These are phyloP conservation scores for Panthera tigris DNA, from an alignment of 2,113 vertebrate species.

Conservation along the genomic window DNA sequence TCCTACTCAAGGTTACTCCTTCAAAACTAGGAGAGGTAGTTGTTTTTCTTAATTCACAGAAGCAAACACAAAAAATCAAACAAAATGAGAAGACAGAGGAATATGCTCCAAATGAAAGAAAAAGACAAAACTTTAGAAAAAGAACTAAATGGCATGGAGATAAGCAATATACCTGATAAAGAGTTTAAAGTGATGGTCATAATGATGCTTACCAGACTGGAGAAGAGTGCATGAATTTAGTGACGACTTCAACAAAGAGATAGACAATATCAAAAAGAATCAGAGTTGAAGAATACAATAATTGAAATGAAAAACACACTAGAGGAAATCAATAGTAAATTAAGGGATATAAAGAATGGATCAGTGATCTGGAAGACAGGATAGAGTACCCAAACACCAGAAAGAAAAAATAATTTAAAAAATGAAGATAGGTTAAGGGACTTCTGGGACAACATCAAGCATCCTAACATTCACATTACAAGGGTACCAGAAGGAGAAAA, in stretches of 20 bases:
- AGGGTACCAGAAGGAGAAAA: background rate
- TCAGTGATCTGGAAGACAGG: background rate
- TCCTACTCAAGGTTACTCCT: background rate
- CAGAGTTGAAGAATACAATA: background rate
- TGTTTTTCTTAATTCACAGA: background rate
- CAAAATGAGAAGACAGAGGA: background rate
- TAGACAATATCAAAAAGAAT: background rate
- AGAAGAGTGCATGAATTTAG: background rate
- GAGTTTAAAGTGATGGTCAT: background rate
- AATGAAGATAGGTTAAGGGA: background rate
- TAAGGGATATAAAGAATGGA: background rate
- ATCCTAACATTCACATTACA: background rate
- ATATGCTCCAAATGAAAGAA: background rate
- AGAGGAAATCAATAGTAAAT: background rate
- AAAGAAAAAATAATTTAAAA: background rate
- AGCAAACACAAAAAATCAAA: background rate
- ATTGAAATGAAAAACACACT: background rate
- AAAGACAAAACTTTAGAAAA: background rate
- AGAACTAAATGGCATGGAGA: background rate
- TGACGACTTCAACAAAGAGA: background rate
- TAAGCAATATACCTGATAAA: background rate
- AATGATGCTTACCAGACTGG: background rate
- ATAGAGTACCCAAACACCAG: background rate
- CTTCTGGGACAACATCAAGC: background rate
- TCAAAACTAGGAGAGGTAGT: background rate